These are phyloP conservation scores for Phalacrocorax brasilianus DNA, from an alignment of 2,113 vertebrate genomes.

Conservation along the genomic window DNA sequence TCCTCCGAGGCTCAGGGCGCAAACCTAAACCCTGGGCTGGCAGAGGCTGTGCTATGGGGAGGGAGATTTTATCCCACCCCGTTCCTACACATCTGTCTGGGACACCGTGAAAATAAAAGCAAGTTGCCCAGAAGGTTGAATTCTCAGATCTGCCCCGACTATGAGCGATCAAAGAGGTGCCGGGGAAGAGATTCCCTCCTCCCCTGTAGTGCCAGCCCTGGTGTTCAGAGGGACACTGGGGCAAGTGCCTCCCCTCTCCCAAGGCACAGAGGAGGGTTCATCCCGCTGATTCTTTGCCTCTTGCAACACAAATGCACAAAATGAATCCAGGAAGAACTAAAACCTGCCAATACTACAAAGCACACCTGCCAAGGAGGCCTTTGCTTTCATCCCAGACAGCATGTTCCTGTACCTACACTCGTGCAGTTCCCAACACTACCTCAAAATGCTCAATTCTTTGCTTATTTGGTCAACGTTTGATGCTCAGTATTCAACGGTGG, in stretches of 20 bases:
- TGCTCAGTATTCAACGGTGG: not conserved
- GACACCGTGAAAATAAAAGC: not conserved
- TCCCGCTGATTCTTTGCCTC: not conserved
- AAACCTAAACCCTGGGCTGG: not conserved
- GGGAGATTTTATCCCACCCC: not conserved
- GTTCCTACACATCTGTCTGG: fast-evolving
- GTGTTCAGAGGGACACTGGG: not conserved
- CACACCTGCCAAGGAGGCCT: not conserved
- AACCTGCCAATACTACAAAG: not conserved
- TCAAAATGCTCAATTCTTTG: fast-evolving
- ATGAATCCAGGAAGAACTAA: not conserved
- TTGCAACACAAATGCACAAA: not conserved
- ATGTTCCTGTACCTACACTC: not conserved
- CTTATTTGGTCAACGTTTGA: not conserved
- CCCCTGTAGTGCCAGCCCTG: not conserved
- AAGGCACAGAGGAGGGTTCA: not conserved
- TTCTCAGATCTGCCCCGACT: fast-evolving
- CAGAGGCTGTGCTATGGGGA: not conserved
- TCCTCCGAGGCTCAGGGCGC: not conserved
- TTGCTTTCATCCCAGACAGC: not conserved
- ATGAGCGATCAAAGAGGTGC: fast-evolving
- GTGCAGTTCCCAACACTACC: not conserved
- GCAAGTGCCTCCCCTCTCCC: not conserved
- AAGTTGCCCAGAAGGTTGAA: not conserved
- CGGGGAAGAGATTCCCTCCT: not conserved